phyloP scores from a whole-genome alignment of 2,797 vertebrate genomes.

The Salarias fasciatus region DNA sequence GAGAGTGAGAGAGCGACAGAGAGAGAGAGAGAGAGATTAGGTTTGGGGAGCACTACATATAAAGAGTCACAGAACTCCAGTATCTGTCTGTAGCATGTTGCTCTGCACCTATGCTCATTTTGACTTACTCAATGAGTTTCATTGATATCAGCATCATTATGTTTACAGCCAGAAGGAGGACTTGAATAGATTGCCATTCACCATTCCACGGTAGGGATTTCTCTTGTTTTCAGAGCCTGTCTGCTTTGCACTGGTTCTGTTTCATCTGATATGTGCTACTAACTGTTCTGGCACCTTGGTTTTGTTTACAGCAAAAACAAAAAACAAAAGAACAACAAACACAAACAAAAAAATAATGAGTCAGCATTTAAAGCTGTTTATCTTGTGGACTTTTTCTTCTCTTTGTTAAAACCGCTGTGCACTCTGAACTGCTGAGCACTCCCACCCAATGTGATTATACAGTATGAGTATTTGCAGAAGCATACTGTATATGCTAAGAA shows the following conservation, averaged over 20 bases:
- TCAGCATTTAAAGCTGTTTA: slow-evolving; percentile 54
- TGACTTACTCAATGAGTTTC: slow-evolving; percentile 30
- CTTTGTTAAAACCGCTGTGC: slow-evolving; percentile 45
- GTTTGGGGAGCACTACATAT: slow-evolving; percentile 63
- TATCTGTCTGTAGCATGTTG: slow-evolving; percentile 58
- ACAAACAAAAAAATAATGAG: slow-evolving; percentile 46
- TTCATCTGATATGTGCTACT: slow-evolving; percentile 45
- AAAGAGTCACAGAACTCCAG: slow-evolving; percentile 48
- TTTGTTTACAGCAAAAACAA: slow-evolving; percentile 64
- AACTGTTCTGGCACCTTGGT: slow-evolving; percentile 58
- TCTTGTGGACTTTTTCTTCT: slow-evolving; percentile 55
- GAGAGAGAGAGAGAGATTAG: slow-evolving; percentile 58
- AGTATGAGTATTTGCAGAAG: slow-evolving; percentile 73
- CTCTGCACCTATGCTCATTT: slow-evolving; percentile 48
- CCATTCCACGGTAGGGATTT: slow-evolving; percentile 11
- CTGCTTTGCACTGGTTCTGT: slow-evolving; percentile 34
- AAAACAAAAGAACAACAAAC: slow-evolving; percentile 42
- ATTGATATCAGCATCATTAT: slow-evolving; percentile 34
- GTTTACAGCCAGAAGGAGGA: slow-evolving; percentile 51
- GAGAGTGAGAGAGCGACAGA: slow-evolving; percentile 50
- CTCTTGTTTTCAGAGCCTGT: slow-evolving; percentile 29
- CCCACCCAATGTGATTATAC: slow-evolving; percentile 59
- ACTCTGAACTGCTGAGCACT: slow-evolving; percentile 60
- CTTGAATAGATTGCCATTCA: slow-evolving; percentile 24
- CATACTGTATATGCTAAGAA: slow-evolving; percentile 70